A percentile compares a stretch with the other conserved stretches of the same genome.
These are phyloP conservation scores for Anagrus nilaparvatae DNA, from an alignment of 1,140 invertebrate genomes.

Conservation along the genomic window DNA sequence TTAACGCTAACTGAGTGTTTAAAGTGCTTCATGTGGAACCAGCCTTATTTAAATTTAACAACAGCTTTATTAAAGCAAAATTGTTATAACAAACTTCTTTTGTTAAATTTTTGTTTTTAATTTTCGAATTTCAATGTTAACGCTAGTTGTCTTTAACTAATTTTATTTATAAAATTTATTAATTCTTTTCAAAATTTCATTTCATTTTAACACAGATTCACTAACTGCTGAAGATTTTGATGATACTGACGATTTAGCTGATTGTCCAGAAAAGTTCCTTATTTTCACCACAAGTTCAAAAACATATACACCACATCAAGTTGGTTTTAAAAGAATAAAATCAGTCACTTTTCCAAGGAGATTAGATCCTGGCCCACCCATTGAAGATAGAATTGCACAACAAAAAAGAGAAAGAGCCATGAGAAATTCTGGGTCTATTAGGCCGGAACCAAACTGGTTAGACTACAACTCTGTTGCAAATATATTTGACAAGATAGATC, in stretches of 20 bases:
- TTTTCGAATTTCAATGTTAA: too few species aligned
- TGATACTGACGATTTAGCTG: constrained; percentile 43
- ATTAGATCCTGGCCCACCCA: constrained; percentile 56
- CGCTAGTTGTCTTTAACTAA: too few species aligned
- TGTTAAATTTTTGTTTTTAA: too few species aligned
- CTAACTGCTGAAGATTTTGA: constrained; percentile 37
- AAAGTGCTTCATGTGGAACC: too few species aligned
- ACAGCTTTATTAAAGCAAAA: too few species aligned
- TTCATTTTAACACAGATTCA: constrained; percentile 22
- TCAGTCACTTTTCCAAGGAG: constrained; percentile 60
- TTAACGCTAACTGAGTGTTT: too few species aligned
- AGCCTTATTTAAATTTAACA: too few species aligned
- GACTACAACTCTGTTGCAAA: constrained; percentile 60
- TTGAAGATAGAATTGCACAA: constrained; percentile 56
- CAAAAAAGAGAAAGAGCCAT: constrained; percentile 44
- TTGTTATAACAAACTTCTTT: too few species aligned
- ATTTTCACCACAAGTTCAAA: constrained; percentile 80
- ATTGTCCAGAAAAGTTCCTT: constrained; percentile 60
- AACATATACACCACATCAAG: constrained; percentile 81
- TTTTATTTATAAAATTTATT: constrained; percentile 5
- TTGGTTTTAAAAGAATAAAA: constrained; percentile 74
- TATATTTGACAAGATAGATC: constrained; percentile 69
- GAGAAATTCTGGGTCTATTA: constrained; percentile 37
- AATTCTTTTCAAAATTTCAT: constrained; percentile 4
- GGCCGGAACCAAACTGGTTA: constrained; percentile 53